phyloP scores from a whole-genome alignment of 2,888 invertebrate genomes.

The Nomada lathburiana region DNA sequence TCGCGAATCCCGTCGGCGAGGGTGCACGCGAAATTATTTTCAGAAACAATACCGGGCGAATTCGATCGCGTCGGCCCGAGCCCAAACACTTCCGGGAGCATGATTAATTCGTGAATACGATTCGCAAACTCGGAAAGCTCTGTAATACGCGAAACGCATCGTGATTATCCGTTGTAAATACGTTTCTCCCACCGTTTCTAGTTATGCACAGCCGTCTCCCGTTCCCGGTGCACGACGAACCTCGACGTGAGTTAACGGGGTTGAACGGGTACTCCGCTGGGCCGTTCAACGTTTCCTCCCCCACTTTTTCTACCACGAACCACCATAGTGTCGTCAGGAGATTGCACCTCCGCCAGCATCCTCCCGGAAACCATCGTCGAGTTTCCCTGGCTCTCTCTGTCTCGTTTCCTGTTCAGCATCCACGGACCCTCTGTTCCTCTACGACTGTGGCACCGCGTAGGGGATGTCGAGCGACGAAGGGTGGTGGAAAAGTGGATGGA shows the following conservation, averaged over 20 bases:
- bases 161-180: constrained; percentile 73
- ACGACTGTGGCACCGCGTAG: constrained; percentile 8
- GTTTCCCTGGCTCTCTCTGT: constrained; percentile 13
- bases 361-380: constrained; percentile 58
- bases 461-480: constrained; percentile 46
- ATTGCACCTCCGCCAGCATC: constrained; percentile 61
- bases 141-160: constrained; percentile 71
- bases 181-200: constrained; percentile 35
- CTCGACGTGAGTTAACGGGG: constrained; percentile 17
- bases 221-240: constrained; percentile 7
- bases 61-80: constrained; percentile 25
- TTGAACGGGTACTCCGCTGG: constrained; percentile 57
- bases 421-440: constrained; percentile 18
- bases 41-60: constrained; percentile 45
- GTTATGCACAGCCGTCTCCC: background rate
- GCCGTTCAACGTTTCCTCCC: constrained; percentile 26
- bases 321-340: constrained; percentile 57
- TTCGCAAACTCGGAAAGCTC: constrained; percentile 59
- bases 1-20: background rate
- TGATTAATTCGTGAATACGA: constrained; percentile 55
- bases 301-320: constrained; percentile 31
- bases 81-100: constrained; percentile 32
- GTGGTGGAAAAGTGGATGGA: constrained; percentile 73
- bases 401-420: constrained; percentile 32
- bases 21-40: constrained; percentile 40